Percentiles rank a stretch among this genome's conserved stretches.
Conservation (phyloP, 2,113 vertebrate species). For the Quiscalus mexicanus region DNA sequence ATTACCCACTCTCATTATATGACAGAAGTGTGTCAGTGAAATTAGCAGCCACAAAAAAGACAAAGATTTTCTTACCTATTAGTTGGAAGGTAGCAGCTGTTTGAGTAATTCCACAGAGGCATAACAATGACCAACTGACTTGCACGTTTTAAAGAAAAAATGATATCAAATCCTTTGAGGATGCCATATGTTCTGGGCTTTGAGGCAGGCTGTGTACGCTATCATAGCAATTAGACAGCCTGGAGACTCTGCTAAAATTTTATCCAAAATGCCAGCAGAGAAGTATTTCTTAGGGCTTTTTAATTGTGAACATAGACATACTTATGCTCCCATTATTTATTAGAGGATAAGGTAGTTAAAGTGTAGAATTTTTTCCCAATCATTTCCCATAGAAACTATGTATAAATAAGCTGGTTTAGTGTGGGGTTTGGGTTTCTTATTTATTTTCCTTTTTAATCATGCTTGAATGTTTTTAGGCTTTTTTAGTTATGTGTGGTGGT, state of each 20-base stretch:
- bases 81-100: slow-evolving; percentile 74
- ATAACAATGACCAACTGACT: slow-evolving; percentile 72
- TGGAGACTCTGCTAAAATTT: slow-evolving; percentile 50
- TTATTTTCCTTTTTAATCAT: not conserved
- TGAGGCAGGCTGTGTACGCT: slow-evolving; percentile 40
- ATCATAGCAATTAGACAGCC: slow-evolving; percentile 58
- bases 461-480: not conserved
- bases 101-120: slow-evolving; percentile 67
- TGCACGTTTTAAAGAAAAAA: slow-evolving; percentile 67
- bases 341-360: slow-evolving; percentile 52
- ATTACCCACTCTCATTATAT: slow-evolving; percentile 36
- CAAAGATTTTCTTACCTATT: slow-evolving; percentile 69
- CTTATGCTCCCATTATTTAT: slow-evolving; percentile 50
- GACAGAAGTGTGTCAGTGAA: slow-evolving; percentile 44
- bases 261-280: slow-evolving; percentile 65
- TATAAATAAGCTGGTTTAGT: not conserved
- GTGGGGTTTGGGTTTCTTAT: not conserved
- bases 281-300: slow-evolving; percentile 59
- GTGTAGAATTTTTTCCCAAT: not conserved
- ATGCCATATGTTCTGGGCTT: slow-evolving; percentile 73
- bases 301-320: slow-evolving; percentile 1
- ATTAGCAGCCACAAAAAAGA: slow-evolving; percentile 51
- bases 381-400: not conserved
- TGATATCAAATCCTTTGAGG: slow-evolving; percentile 71
- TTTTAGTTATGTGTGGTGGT: not conserved